Base-by-base conservation (phyloP, 1,140 invertebrate species). In the Neodiprion virginianus region DNA sequence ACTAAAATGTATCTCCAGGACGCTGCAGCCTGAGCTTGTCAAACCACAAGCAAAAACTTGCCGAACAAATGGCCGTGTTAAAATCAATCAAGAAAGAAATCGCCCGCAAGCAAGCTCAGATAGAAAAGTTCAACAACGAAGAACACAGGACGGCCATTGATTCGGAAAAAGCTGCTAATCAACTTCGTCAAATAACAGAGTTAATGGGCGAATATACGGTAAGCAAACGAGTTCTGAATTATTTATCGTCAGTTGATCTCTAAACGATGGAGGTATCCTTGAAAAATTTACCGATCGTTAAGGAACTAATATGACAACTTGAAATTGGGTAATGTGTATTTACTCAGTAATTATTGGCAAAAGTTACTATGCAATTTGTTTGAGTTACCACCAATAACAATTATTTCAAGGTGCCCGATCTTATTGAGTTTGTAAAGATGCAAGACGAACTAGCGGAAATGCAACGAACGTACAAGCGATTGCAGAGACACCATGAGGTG, bases 351-450 rank as follows among this genome's bases (percentile, higher is more conserved):
- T 40, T 40, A 40, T 40, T 40, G 28, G 5, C 1, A 40, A 40
- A 40, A 40, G 1, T 40, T 40, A 40, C 28, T 40, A 40, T 40
- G 28, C 2, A 40, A 40, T 40, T 40, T 69, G 17, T 69, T 12
- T n/a, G 17, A 69, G 40, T 69, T 69, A 11, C 40, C 17, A 69
- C 21, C 12, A 8, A 47, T 23, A 48, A 71, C 23, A 67, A 28
- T 48, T 70, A 23, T 72, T 76, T 50, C 23, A 14, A 84, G 83
- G 89, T 90, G 0, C 92, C 92, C 0, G 87, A 89, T 75, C 80
- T 91, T 9, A 82, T 90, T 81, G 90, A 92, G 4, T 92, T 91
- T 67, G 88, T 92, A 0, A 80, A 82, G 67, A 83, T 89, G 0
- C 90, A 91, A 76, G 85, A 83, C 1, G 85, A 91, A 71, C 77